Percentiles rank a stretch among this genome's conserved stretches.
phyloP scores from a whole-genome alignment of 2,113 vertebrate species.

The Serilophus lunatus region DNA sequence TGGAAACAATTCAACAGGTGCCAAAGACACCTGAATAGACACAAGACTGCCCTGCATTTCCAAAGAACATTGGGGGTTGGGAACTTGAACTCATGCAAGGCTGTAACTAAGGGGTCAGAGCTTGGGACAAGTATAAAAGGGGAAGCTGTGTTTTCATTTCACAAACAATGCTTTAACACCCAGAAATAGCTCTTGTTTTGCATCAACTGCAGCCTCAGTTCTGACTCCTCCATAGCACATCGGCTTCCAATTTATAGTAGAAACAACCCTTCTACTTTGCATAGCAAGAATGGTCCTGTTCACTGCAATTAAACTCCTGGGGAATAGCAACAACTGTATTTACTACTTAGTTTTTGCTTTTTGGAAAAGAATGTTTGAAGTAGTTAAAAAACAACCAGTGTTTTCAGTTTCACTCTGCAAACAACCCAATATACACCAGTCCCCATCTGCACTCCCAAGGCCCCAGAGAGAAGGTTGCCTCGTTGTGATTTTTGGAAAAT shows the following conservation, averaged over 20 bases:
- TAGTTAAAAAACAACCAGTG: neutral
- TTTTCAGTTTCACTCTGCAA: neutral
- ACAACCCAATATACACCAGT: neutral
- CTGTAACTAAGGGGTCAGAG: neutral
- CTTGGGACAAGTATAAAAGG: neutral
- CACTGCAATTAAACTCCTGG: neutral
- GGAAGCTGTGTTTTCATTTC: neutral
- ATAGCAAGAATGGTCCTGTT: neutral
- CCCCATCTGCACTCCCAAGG: neutral
- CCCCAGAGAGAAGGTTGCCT: neutral
- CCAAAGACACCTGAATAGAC: neutral
- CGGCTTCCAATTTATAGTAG: neutral
- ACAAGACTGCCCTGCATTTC: neutral
- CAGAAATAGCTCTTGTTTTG: neutral
- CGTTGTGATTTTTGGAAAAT: neutral
- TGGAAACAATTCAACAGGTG: neutral
- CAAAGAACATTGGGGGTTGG: neutral
- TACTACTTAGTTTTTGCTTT: neutral
- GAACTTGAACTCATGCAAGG: neutral
- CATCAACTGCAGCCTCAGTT: neutral
- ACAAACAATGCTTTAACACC: neutral
- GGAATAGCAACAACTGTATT: neutral
- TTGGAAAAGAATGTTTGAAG: neutral
- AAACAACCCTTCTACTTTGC: neutral
- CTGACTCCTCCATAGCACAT: fast-evolving